These are phyloP conservation scores for Eilema sororculum DNA, from an alignment of 2,888 invertebrate species.

Conservation along the genomic window DNA sequence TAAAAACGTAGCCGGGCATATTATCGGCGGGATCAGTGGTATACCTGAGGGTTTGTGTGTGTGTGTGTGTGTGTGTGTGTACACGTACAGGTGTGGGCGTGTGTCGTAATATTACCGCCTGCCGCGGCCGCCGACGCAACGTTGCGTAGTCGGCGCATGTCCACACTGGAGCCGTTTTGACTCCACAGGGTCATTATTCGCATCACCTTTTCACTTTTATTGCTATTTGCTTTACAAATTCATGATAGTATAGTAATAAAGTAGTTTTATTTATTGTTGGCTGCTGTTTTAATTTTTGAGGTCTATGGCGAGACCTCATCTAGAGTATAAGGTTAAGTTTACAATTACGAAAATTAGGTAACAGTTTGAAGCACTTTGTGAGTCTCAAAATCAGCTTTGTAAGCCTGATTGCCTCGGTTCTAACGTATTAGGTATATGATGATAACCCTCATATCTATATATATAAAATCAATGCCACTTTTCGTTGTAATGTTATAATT, in stretches of 20 bases:
- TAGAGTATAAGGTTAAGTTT: too few species aligned
- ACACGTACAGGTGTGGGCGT: constrained; percentile 70
- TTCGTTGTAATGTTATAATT: too few species aligned
- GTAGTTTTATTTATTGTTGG: background rate
- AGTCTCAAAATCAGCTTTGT: too few species aligned
- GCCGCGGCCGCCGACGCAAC: constrained; percentile 67
- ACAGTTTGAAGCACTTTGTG: too few species aligned
- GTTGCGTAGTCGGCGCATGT: constrained; percentile 69
- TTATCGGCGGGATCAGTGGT: constrained; percentile 70
- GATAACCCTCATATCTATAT: too few species aligned
- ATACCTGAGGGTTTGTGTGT: constrained; percentile 63
- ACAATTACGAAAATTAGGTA: too few species aligned
- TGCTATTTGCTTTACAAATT: background rate
- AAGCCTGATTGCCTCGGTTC: too few species aligned
- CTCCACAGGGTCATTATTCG: background rate
- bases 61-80: constrained; percentile 52
- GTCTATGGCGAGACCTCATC: too few species aligned
- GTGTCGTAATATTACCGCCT: constrained; percentile 75
- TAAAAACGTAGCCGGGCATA: constrained; percentile 51
- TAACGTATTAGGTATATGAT: too few species aligned
- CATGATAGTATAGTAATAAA: background rate
- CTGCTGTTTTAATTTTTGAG: background rate
- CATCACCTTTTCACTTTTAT: background rate
- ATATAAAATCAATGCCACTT: too few species aligned
- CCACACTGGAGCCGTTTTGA: constrained; percentile 62